A percentile compares a stretch with the other conserved stretches of the same genome.
Evolutionary conservation across 2,113 vertebrate genomes (phyloP).

Genomic region (Myotis lucifugus): DNA sequence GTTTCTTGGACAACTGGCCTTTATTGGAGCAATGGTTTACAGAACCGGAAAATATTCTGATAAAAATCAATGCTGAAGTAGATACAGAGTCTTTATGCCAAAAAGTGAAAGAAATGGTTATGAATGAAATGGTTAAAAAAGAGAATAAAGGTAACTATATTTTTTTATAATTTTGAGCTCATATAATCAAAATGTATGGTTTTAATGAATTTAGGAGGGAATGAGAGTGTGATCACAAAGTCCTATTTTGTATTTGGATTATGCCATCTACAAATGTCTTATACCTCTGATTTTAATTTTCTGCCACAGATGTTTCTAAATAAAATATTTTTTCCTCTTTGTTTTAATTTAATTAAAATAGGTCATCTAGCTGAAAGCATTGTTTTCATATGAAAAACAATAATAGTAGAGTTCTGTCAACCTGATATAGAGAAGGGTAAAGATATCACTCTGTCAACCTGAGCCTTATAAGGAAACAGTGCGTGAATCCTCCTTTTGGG

Average conservation of each 20-base stretch:
- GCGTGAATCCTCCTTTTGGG: background rate
- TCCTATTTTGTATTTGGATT: background rate
- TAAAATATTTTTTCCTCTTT: background rate
- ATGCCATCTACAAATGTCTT: background rate
- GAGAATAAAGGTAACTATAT: constrained; percentile 86
- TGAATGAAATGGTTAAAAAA: constrained; percentile 79
- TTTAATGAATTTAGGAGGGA: constrained; percentile 36
- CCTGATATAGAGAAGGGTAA: background rate
- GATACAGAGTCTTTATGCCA: constrained; percentile 84
- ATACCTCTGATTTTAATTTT: background rate
- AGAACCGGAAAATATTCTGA: constrained; percentile 86
- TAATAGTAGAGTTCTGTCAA: background rate
- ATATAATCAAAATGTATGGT: background rate
- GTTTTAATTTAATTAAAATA: constrained; percentile 38
- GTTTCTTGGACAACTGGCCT: constrained; percentile 92
- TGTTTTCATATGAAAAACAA: background rate
- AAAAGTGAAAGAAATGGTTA: constrained; percentile 87
- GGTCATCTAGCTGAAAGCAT: background rate
- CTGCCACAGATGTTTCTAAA: background rate
- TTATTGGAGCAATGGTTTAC: constrained; percentile 92
- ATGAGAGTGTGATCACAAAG: background rate
- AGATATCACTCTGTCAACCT: background rate
- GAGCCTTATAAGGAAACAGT: background rate
- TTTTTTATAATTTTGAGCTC: constrained; percentile 2
- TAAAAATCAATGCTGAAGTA: constrained; percentile 88